Evolutionary conservation across 2,113 vertebrate species (phyloP).

Genomic region (Corapipo altera): DNA sequence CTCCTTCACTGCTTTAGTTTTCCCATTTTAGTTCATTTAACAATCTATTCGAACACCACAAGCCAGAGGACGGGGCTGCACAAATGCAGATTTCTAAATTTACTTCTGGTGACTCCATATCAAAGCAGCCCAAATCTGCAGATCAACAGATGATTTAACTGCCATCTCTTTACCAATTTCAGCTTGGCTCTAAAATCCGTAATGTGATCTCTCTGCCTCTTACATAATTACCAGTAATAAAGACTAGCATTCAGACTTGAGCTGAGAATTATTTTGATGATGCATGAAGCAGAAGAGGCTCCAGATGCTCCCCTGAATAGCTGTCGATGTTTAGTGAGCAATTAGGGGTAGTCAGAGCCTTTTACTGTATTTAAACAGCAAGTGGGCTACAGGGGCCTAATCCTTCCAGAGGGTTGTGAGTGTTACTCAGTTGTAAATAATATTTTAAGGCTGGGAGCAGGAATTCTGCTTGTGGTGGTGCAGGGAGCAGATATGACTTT

Average conservation of each 20-base stretch:
- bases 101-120: not conserved
- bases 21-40: not conserved
- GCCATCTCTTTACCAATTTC: not conserved
- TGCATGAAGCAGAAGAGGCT: slow-evolving; percentile 46
- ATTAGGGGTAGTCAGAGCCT: slow-evolving; percentile 18
- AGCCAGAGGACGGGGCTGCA: not conserved
- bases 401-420: not conserved
- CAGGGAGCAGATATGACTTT: not conserved
- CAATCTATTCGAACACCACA: not conserved
- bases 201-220: slow-evolving; percentile 19
- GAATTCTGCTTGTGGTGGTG: not conserved
- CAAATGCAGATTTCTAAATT: not conserved
- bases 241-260: slow-evolving; percentile 16
- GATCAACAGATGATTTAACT: slow-evolving; percentile 22
- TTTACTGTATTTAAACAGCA: slow-evolving; percentile 13
- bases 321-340: slow-evolving; percentile 18
- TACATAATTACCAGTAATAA: slow-evolving; percentile 40
- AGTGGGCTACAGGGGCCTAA: slow-evolving; percentile 29
- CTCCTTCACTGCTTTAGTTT: not conserved
- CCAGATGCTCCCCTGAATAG: slow-evolving; percentile 50
- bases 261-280: slow-evolving; percentile 41
- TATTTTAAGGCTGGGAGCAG: not conserved
- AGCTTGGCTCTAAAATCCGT: not conserved
- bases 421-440: not conserved
- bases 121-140: not conserved